Evolutionary conservation across 2,888 invertebrate genomes (phyloP).

Genomic region (Apamea monoglypha): DNA sequence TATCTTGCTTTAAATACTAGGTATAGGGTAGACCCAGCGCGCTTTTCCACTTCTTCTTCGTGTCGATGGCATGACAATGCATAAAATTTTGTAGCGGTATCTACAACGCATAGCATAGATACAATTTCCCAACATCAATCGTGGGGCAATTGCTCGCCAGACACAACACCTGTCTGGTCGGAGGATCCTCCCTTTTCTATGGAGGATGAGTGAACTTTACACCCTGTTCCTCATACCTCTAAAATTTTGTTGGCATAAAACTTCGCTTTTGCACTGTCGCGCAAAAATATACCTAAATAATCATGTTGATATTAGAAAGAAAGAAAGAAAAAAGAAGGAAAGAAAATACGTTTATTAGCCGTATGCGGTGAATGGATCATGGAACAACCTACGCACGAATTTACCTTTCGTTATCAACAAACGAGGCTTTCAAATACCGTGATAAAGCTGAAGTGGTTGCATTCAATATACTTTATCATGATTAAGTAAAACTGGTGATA

Average conservation of each 20-base stretch:
- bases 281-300: background rate
- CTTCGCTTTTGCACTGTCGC: background rate
- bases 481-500: conserved; percentile 3
- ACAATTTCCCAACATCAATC: too few species aligned
- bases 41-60: background rate
- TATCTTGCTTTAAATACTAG: background rate
- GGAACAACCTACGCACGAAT: conserved; percentile 26
- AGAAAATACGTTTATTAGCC: too few species aligned
- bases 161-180: too few species aligned
- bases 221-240: too few species aligned
- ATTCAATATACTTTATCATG: conserved; percentile 34
- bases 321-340: too few species aligned
- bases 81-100: background rate
- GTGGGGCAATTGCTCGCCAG: too few species aligned
- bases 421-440: conserved; percentile 44
- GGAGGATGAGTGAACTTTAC: too few species aligned
- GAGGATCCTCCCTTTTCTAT: too few species aligned
- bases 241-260: background rate
- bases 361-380: too few species aligned
- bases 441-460: conserved; percentile 50
- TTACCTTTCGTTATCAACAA: conserved; percentile 51
- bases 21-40: background rate
- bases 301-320: background rate
- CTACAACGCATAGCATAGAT: too few species aligned
- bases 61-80: background rate